Base-by-base conservation (phyloP, 1,140 invertebrate species). In the Dysdera silvatica region DNA sequence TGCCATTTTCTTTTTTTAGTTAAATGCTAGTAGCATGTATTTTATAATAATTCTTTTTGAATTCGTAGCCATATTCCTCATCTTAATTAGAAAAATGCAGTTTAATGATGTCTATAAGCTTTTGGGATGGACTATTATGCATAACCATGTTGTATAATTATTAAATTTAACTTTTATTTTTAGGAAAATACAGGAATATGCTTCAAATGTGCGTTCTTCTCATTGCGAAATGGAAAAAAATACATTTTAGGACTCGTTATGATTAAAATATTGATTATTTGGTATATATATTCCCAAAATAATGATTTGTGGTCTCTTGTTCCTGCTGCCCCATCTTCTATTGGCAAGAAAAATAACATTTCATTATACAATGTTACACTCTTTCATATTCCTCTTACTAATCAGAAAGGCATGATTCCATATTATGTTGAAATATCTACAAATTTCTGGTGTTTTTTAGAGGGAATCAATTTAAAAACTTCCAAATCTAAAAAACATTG, bases 301-400 rank as follows among this genome's bases (percentile, higher is more conserved):
- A 41, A 41, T 26, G n/a, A 14, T 53, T 29, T 29, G 41, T 59
- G 37, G n/a, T 10, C 28, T 28, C 40, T 40, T 5, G 20, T 28
- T 6, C 12, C 6, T 8, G 33, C 29, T 16, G 18, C 59, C 5
- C 41, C 35, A 16, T n/a, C n/a, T 28, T 4, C 16, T 53, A 24
- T 26, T 8, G 20, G 29, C 3, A 55, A 62, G 14, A 16, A 31
- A n/a, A 18, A 18, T 26, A 14, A 32, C 24, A 2, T 45, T 37
- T 31, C 61, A 28, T 37, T 62, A 24, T 49, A 56, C 32, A 48
- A 62, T 40, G 31, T 55, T 29, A 23, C 61, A n/a, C 69, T 69
- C 64, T 72, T 61, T 32, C 59, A 57, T 31, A 56, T 66, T 8
- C 65, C 65, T 7, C 35, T 61, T 18, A 43, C 56, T 29, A 37